phyloP scores from a whole-genome alignment of 64 coral and sea anemone genomes.

The Catalaphyllia jardinei region DNA sequence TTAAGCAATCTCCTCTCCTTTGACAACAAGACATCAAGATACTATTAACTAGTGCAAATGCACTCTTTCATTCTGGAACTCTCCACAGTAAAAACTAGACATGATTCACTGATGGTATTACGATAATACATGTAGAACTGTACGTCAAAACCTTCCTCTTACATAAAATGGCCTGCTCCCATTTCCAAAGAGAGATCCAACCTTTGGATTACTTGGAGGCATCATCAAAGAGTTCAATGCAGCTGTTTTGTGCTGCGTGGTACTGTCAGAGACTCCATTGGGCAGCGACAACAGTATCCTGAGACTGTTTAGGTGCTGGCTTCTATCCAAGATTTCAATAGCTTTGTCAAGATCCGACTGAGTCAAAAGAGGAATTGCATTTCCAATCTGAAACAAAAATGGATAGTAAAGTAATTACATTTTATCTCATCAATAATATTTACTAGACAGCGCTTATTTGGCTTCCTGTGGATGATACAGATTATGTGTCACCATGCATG shows the following conservation, averaged over 20 bases:
- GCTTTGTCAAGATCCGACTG: slow-evolving; percentile 97
- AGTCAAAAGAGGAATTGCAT: slow-evolving; percentile 93
- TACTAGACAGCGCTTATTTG: not conserved
- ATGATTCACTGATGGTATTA: no score
- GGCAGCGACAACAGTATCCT: slow-evolving; percentile 86
- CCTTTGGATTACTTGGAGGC: slow-evolving; percentile 80
- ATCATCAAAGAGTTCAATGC: slow-evolving; percentile 32
- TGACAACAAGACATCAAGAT: no score
- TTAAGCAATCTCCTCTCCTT: no score
- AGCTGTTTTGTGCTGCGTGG: slow-evolving; percentile 10
- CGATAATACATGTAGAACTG: no score
- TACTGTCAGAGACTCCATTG: slow-evolving; percentile 72
- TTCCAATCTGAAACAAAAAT: slow-evolving; percentile 17
- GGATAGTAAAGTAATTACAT: not conserved
- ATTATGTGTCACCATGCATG: no score
- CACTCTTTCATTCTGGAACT: no score
- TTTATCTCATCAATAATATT: no score
- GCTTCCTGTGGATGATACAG: no score
- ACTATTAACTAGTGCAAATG: no score
- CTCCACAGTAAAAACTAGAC: no score
- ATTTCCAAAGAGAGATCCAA: slow-evolving; percentile 86
- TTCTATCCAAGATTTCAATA: slow-evolving; percentile 91
- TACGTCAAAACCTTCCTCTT: not conserved
- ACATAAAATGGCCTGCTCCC: slow-evolving; percentile 42
- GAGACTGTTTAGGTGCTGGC: slow-evolving; percentile 89